Conservation (phyloP, 2,113 vertebrate species). For the Dicaeum eximium region DNA sequence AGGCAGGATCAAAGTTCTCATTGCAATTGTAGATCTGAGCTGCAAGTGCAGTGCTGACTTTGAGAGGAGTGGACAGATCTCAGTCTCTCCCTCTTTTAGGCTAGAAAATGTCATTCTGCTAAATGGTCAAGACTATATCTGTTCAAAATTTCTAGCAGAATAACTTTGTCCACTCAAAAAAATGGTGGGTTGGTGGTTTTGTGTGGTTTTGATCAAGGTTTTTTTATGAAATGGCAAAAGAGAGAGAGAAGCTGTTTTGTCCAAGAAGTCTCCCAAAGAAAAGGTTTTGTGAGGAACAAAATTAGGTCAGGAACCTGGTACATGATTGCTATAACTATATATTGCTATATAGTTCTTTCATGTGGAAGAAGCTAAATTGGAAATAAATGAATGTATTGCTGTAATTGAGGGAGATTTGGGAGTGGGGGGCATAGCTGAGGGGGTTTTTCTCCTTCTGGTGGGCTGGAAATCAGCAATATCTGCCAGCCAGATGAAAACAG, state of each 20-base stretch:
- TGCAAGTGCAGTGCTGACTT: not conserved
- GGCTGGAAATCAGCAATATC: not conserved
- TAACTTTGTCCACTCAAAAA: not conserved
- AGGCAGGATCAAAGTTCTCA: not conserved
- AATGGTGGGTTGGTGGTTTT: not conserved
- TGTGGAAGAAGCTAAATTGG: not conserved
- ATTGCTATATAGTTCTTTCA: not conserved
- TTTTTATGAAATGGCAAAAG: not conserved
- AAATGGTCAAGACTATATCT: not conserved
- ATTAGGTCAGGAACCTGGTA: not conserved
- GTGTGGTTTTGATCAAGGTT: not conserved
- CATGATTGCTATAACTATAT: not conserved
- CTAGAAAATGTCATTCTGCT: not conserved
- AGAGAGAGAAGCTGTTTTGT: not conserved
- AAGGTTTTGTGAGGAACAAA: not conserved
- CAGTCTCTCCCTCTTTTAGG: not conserved
- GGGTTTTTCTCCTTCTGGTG: not conserved
- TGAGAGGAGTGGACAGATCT: not conserved
- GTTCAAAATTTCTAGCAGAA: not conserved
- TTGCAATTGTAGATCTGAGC: not conserved
- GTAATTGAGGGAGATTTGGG: not conserved
- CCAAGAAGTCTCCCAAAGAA: not conserved
- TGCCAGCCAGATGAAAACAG: not conserved
- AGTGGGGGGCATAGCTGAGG: fast-evolving
- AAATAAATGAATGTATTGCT: not conserved